Evolutionary conservation across 1,140 invertebrate species (phyloP).

Genomic region (Zaprionus taronus): DNA sequence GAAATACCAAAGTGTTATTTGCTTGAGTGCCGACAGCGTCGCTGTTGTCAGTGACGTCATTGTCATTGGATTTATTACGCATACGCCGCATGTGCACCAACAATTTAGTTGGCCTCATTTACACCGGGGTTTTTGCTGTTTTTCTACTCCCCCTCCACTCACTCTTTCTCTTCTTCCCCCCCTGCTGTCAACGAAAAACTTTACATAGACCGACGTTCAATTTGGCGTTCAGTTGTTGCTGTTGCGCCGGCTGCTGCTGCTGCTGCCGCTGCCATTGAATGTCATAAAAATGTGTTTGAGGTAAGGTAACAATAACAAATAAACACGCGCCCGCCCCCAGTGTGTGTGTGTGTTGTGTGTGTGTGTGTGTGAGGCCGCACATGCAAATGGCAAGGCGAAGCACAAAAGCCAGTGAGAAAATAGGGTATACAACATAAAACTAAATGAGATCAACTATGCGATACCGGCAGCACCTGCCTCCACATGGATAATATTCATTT

Average conservation of each 20-base stretch:
- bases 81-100: constrained; percentile 54
- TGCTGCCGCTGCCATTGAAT: constrained; percentile 58
- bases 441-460: constrained; percentile 26
- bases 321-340: constrained; percentile 49
- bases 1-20: constrained; percentile 54
- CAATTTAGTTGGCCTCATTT: constrained; percentile 53
- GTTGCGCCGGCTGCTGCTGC: constrained; percentile 19
- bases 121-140: constrained; percentile 14
- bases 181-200: constrained; percentile 24
- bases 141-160: background rate
- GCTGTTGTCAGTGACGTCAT: constrained; percentile 44
- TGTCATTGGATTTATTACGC: constrained; percentile 56
- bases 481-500: background rate
- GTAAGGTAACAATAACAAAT: constrained; percentile 81
- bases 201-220: constrained; percentile 27
- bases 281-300: constrained; percentile 77
- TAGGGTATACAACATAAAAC: constrained; percentile 11
- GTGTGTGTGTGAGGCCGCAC: constrained; percentile 43
- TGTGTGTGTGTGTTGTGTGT: constrained; percentile 12
- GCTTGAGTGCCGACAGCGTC: constrained; percentile 32
- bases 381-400: constrained; percentile 54
- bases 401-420: constrained; percentile 34
- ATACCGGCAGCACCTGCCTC: constrained; percentile 30
- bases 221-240: constrained; percentile 29
- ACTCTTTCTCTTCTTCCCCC: background rate